A percentile compares a stretch with the other conserved stretches of the same genome.
Conservation (phyloP, 2,797 vertebrate genomes). For the Sebastes steindachneri region DNA sequence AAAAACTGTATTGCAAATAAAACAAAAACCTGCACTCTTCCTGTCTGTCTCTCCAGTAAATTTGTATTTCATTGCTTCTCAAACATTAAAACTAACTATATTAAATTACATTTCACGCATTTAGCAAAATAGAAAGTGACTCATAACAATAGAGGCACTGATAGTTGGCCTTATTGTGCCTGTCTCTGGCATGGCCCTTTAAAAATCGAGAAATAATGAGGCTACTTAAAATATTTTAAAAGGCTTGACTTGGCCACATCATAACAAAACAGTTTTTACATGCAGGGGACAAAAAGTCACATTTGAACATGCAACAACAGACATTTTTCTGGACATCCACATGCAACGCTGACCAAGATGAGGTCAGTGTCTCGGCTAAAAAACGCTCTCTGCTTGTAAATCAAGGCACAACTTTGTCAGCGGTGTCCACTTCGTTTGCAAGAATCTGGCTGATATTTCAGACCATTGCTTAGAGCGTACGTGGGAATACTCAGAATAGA, state of each 20-base stretch:
- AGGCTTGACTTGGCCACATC: slow-evolving; percentile 15
- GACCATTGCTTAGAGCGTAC: slow-evolving; percentile 46
- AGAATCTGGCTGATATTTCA: slow-evolving; percentile 67
- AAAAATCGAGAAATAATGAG: not conserved
- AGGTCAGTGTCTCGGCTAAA: slow-evolving; percentile 64
- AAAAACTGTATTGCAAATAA: not conserved
- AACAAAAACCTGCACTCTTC: not conserved
- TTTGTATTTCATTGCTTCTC: not conserved
- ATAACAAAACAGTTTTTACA: slow-evolving; percentile 26
- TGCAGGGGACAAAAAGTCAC: slow-evolving; percentile 34
- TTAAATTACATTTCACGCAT: slow-evolving; percentile 5
- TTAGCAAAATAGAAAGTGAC: slow-evolving; percentile 1
- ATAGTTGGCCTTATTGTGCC: not conserved
- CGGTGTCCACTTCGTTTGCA: slow-evolving; percentile 63
- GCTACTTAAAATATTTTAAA: slow-evolving; percentile 26
- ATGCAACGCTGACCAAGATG: slow-evolving; percentile 54
- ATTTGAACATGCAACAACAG: slow-evolving; percentile 35
- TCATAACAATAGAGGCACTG: not conserved
- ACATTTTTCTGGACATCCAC: slow-evolving; percentile 40
- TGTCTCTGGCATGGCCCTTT: not conserved
- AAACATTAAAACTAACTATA: not conserved
- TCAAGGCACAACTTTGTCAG: slow-evolving; percentile 62
- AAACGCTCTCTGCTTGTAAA: slow-evolving; percentile 61
- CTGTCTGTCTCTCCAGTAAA: not conserved
- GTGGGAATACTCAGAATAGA: slow-evolving; percentile 57